Evolutionary conservation across 2,888 invertebrate species (phyloP).

Genomic region (Dinocampus coccinellae): DNA sequence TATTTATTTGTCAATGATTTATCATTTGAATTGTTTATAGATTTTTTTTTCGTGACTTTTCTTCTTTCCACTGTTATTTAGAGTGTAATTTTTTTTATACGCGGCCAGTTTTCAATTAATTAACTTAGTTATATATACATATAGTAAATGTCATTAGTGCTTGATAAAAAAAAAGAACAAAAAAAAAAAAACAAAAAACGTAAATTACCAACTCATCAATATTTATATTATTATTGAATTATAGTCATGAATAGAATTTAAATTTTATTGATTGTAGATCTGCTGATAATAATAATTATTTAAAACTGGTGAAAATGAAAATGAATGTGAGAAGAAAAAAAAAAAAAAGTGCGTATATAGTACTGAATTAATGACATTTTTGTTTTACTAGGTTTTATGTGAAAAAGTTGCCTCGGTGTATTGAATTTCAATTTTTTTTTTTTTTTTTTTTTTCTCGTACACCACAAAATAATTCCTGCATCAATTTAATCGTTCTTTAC

Average conservation of each 20-base stretch:
- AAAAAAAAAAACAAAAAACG: neutral
- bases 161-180: neutral
- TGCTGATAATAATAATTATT: neutral
- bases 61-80: neutral
- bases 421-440: no score
- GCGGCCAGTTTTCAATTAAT: constrained; percentile 57
- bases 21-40: constrained; percentile 12
- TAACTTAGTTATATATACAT: constrained; percentile 1
- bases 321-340: neutral
- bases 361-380: neutral
- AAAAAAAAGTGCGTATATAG: neutral
- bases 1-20: constrained; percentile 38
- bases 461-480: no score
- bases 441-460: neutral
- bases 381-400: neutral
- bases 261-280: neutral
- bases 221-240: neutral
- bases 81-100: constrained; percentile 37
- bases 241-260: neutral
- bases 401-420: neutral
- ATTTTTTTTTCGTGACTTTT: constrained; percentile 2
- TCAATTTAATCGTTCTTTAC: no score
- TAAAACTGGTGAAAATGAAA: neutral
- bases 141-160: neutral
- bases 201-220: neutral